phyloP scores from a whole-genome alignment of 2,797 vertebrate genomes.

The Harpagifer antarcticus region DNA sequence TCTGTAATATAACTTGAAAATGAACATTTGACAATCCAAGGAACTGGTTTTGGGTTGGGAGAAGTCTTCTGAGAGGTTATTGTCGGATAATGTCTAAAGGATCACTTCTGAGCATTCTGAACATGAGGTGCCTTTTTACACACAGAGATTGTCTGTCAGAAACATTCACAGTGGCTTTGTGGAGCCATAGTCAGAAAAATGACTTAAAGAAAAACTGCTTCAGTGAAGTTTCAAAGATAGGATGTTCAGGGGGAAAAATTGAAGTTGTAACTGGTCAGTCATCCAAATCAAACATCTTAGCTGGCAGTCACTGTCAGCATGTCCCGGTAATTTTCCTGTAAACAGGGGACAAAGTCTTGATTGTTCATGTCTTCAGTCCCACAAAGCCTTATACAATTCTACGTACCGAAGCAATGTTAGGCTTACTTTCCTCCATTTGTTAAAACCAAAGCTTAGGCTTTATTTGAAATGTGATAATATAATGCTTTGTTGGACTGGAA shows the following conservation, averaged over 20 bases:
- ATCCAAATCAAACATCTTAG: neutral
- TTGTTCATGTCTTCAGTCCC: neutral
- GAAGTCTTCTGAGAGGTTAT: neutral
- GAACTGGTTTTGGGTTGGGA: neutral
- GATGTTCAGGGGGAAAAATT: neutral
- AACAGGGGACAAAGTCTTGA: no score
- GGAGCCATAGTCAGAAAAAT: neutral
- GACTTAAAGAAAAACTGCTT: neutral
- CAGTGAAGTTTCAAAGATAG: neutral
- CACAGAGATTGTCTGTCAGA: no score
- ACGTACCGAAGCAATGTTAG: neutral
- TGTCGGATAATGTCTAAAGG: no score
- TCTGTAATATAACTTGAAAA: neutral
- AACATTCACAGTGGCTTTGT: no score
- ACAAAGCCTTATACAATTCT: no score
- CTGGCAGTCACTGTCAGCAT: neutral
- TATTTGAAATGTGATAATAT: slow-evolving; percentile 5
- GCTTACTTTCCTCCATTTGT: neutral
- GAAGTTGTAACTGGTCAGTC: neutral
- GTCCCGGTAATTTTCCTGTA: neutral
- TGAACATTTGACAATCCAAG: neutral
- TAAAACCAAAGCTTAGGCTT: neutral
- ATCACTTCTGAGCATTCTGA: no score
- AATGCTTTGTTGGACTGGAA: neutral
- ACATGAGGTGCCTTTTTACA: no score